Conservation (phyloP, 2,113 vertebrate species). For the Leucosticte australis region DNA sequence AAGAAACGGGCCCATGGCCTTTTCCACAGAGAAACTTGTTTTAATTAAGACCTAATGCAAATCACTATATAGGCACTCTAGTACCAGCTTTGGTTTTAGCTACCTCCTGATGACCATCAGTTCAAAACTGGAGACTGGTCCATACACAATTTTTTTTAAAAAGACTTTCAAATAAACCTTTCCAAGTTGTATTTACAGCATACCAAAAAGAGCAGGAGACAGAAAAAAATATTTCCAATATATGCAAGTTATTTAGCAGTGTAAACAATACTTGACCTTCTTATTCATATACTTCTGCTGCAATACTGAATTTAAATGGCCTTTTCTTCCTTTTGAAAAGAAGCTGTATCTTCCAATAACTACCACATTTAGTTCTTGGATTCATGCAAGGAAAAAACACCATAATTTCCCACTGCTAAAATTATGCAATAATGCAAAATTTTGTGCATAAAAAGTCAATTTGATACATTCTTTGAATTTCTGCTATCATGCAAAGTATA, state of each 20-base stretch:
- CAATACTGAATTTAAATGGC: background rate
- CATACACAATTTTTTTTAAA: background rate
- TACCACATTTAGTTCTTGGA: background rate
- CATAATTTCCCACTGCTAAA: background rate
- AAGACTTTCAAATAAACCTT: background rate
- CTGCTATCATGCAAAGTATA: background rate
- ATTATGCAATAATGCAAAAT: background rate
- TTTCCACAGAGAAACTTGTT: background rate
- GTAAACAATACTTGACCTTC: background rate
- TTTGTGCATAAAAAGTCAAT: background rate
- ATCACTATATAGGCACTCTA: background rate
- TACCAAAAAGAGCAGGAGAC: background rate
- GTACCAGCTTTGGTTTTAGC: background rate
- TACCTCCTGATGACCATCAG: background rate
- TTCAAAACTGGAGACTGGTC: background rate
- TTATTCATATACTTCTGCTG: background rate
- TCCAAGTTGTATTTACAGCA: background rate
- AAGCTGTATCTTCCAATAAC: background rate
- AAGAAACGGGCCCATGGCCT: accelerated
- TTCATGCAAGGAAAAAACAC: background rate
- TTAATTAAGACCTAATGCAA: background rate
- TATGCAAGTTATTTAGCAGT: background rate
- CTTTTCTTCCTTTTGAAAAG: background rate
- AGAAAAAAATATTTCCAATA: background rate
- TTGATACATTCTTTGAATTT: background rate